Evolutionary conservation across 2,113 vertebrate species (phyloP), one percentile per base, ranked within the genome.

Genomic region (Eonycteris spelaea): DNA sequence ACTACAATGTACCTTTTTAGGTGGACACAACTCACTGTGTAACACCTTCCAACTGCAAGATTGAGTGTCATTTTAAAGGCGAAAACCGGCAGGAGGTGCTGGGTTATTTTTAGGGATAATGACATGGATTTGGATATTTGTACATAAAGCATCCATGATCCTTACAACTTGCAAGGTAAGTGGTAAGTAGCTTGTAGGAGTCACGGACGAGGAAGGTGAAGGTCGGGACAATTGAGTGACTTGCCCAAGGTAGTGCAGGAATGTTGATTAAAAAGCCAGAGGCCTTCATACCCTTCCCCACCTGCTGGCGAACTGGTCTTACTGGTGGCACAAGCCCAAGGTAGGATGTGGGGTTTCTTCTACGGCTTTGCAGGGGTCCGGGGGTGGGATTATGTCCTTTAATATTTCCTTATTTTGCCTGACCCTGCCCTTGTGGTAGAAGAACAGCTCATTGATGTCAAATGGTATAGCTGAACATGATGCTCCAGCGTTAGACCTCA

Each of bases 381-480:
- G 7, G 38, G 63, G 48, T 2, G 12, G 51, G 38, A 53, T 30
- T 30, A 22, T 45, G 45, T 30, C 80, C 70, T 71, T 45, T 63
- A 33, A 43, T 61, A 63, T 33, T 33, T 30, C 43, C 51, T 38
- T 9, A 0, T 53, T 38, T 59, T 35, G 68, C 59, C 43, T 74
- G 8, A 5, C 21, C 21, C 7, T 10, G 28, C 33, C 77, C n/a
- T 4, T 33, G 59, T 24, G 12, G 5, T 11, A 0, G 30, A 61
- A 40, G 55, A 40, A 18, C 9, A 14, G 59, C 61, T n/a, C 30
- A 2, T 6, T 21, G 68, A 33, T 2, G 0, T 38, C 57, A 28
- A 59, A 12, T 1, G 4, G 15, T 16, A n/a, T 24, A 0, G 1
- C 68, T 24, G 85, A 12, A 53, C 10, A 1, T 0, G 43, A 10